Evolutionary conservation across 2,888 invertebrate species (phyloP), one percentile per base, ranked within the genome.

Genomic region (Eupithecia abbreviata): DNA sequence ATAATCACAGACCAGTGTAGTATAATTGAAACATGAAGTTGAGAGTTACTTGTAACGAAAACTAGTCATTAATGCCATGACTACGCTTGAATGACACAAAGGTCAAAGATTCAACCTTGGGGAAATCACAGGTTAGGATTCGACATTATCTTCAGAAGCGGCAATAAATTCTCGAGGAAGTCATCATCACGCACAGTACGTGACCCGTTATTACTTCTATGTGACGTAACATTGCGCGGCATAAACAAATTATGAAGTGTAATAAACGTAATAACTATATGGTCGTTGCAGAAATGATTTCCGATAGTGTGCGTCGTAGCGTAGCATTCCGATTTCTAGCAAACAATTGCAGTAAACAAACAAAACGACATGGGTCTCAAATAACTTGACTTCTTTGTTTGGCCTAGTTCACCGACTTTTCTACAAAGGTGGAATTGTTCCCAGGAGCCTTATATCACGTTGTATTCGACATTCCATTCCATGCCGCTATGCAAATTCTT

Each of bases 21-120:
- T 30, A 30, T 30, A 30, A 30, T 62, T 42, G 4, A 42, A 4
- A 65, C 41, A 9, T 43, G 3, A 7, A 58, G 66, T 15, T 6
- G 41, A 41, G 42, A 42, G n/a, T 18, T 58, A 58, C 55, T 58
- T 0, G 66, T 42, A 66, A 66, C 42, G 42, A 66, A 66, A 66
- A 66, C 42, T 15, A 76, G 43, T 67, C 66, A 71, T 73, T 15
- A 65, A 41, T 49, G 47, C 9, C 72, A 75, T 67, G 43, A 65
- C 45, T 71, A 65, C 72, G 72, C 74, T 73, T 58, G 41, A 45
- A 71, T 41, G 65, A 43, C 43, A 4, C 18, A 73, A 71, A 82
- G 81, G 80, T 80, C 78, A 77, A 13, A 43, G 67, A 74, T 15
- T 71, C 74, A 72, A 77, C 78, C 75, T 78, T 77, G 76, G 62